phyloP scores from a whole-genome alignment of 2,797 vertebrate species.

The Poecilia velifera region DNA sequence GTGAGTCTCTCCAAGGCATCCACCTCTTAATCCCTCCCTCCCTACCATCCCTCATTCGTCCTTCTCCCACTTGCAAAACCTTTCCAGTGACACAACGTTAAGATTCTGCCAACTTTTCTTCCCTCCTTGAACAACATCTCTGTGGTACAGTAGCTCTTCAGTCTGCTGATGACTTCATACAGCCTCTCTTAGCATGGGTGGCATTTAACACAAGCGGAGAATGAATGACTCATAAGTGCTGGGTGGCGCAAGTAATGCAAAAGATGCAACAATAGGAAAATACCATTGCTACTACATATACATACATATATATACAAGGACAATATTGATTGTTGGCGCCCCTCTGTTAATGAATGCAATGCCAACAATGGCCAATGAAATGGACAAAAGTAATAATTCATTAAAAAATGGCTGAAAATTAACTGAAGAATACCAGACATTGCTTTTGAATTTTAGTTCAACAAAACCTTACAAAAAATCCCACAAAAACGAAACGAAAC shows the following conservation, averaged over 20 bases:
- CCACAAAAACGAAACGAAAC: background rate
- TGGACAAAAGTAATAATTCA: background rate
- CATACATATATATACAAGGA: no score
- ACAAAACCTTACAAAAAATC: background rate
- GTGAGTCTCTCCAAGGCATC: constrained; percentile 37
- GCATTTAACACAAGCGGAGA: constrained; percentile 70
- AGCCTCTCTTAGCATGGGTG: constrained; percentile 67
- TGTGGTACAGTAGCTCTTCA: constrained; percentile 78
- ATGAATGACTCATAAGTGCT: constrained; percentile 61
- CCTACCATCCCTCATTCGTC: constrained; percentile 48
- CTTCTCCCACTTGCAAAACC: constrained; percentile 73
- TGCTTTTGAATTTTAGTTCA: background rate
- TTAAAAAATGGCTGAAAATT: background rate
- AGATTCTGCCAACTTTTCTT: constrained; percentile 78
- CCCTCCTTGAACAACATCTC: constrained; percentile 69
- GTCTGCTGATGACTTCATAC: constrained; percentile 78
- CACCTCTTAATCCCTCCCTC: constrained; percentile 42
- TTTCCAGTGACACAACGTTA: constrained; percentile 76
- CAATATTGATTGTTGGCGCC: background rate
- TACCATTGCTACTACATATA: background rate
- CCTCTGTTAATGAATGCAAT: background rate
- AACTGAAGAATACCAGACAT: background rate
- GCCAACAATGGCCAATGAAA: background rate
- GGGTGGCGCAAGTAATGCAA: constrained; percentile 43
- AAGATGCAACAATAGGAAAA: constrained; percentile 41